Conservation (phyloP, 2,113 vertebrate species). For the Tachysurus fulvidraco region DNA sequence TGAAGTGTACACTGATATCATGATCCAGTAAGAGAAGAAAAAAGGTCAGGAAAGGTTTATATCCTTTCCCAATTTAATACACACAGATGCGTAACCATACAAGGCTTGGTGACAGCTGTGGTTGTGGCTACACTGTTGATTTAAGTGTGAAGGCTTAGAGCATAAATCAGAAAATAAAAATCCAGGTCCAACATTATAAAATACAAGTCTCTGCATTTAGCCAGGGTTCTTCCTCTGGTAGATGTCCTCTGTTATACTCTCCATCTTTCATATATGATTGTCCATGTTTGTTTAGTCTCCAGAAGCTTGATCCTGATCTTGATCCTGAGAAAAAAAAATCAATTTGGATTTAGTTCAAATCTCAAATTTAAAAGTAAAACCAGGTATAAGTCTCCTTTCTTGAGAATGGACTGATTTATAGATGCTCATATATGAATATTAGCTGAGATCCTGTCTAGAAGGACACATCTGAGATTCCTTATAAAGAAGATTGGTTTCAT, state of each 20-base stretch:
- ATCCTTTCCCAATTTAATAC: neutral
- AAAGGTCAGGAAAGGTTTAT: neutral
- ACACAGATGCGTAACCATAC: neutral
- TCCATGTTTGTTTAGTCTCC: constrained; percentile 5
- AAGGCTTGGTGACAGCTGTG: neutral
- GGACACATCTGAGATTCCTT: neutral
- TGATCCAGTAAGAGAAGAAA: neutral
- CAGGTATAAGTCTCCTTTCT: neutral
- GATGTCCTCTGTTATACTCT: neutral
- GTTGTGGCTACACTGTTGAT: neutral
- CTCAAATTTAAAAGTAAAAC: neutral
- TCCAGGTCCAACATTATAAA: constrained; percentile 14
- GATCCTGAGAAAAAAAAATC: neutral
- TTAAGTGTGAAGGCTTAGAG: neutral
- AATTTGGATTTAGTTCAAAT: neutral
- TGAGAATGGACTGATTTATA: neutral
- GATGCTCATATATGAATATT: neutral
- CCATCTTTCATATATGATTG: neutral
- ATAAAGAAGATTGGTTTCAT: neutral
- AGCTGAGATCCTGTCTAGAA: neutral
- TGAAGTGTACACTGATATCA: neutral
- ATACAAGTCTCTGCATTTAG: neutral
- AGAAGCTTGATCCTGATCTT: constrained; percentile 13
- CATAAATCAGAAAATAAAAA: constrained; percentile 7
- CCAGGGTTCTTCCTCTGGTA: constrained; percentile 14